Evolutionary conservation across 2,888 invertebrate species (phyloP).

Genomic region (Candidula unifasciata): DNA sequence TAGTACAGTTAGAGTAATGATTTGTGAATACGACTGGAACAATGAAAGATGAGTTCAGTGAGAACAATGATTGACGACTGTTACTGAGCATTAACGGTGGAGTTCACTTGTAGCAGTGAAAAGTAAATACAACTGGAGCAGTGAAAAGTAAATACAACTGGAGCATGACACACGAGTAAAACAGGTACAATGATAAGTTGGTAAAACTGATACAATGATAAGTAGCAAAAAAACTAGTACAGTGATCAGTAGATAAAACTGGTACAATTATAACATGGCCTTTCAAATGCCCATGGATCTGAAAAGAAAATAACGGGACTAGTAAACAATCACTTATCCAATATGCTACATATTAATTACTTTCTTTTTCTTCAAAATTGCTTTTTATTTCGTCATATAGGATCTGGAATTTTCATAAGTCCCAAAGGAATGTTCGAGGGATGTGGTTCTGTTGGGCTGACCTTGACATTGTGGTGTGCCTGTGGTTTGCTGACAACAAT

Average conservation of each 20-base stretch:
- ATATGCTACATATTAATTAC: not conserved
- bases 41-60: not conserved
- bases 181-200: not conserved
- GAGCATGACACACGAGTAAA: not conserved
- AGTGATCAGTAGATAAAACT: not conserved
- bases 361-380: not conserved
- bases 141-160: not conserved
- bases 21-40: not conserved
- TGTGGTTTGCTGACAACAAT: slow-evolving; percentile 66
- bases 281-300: no score
- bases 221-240: not conserved
- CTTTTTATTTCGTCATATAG: slow-evolving; percentile 79
- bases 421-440: slow-evolving; percentile 93
- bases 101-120: not conserved
- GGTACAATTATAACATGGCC: not conserved
- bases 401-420: slow-evolving; percentile 99
- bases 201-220: not conserved
- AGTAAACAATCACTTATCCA: no score
- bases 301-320: no score
- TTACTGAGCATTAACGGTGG: not conserved
- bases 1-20: not conserved
- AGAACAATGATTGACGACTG: not conserved
- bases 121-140: not conserved
- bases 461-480: slow-evolving; percentile 65
- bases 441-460: slow-evolving; percentile 91